These are phyloP conservation scores for Fistularia commersonii DNA, from an alignment of 2,797 vertebrate genomes.

Conservation along the genomic window DNA sequence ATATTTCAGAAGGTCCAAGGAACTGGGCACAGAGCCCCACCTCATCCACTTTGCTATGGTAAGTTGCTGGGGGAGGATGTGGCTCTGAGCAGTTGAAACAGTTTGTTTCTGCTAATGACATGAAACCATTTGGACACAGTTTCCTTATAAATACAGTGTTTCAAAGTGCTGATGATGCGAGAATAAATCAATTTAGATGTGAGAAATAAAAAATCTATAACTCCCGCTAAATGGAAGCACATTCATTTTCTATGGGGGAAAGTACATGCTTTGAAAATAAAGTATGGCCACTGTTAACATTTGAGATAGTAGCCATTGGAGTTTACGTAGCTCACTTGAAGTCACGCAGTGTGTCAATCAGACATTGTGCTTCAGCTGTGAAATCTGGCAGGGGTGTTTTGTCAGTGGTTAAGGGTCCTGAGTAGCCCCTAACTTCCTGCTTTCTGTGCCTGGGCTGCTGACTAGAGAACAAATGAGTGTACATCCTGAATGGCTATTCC, in stretches of 20 bases:
- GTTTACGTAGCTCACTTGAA: slow-evolving; percentile 20
- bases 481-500: slow-evolving; percentile 66
- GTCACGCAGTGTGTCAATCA: slow-evolving; percentile 49
- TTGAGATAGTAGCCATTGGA: slow-evolving; percentile 32
- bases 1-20: slow-evolving; percentile 19
- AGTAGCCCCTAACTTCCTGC: slow-evolving; percentile 59
- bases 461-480: slow-evolving; percentile 48
- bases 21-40: slow-evolving; percentile 31
- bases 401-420: slow-evolving; percentile 44
- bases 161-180: slow-evolving; percentile 11
- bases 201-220: slow-evolving; percentile 22
- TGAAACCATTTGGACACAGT: slow-evolving; percentile 19
- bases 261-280: too few relatives aligned
- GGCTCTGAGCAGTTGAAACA: slow-evolving; percentile 34
- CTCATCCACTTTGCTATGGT: slow-evolving; percentile 21
- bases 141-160: slow-evolving; percentile 14
- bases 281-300: slow-evolving; percentile 18
- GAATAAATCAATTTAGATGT: too few relatives aligned
- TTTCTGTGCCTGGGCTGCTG: slow-evolving; percentile 49
- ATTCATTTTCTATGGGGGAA: too few relatives aligned
- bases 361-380: slow-evolving; percentile 54
- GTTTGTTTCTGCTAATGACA: slow-evolving; percentile 32
- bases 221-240: too few relatives aligned
- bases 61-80: neutral
- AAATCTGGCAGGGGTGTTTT: slow-evolving; percentile 56